Evolutionary conservation across 2,888 invertebrate species (phyloP), one percentile per base, ranked within the genome.

Genomic region (Microchrysa polita): DNA sequence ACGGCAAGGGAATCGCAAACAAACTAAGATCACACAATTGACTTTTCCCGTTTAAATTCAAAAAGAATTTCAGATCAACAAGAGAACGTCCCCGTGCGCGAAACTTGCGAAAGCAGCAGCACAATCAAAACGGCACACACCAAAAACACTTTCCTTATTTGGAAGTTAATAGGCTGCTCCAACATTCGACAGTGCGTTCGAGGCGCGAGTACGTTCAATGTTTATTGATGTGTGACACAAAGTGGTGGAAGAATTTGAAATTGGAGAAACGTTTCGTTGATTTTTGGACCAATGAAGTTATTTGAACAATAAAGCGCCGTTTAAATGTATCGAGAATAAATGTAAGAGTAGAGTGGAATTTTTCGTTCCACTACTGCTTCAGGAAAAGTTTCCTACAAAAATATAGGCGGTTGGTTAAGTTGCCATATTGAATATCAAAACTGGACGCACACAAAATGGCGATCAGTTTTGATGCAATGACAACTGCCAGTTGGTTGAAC

Each of bases 111-210:
- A 65, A 55, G 65, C 61, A n/a, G n/a, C n/a, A n/a, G n/a, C n/a
- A n/a, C n/a, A 72, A 72, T 67, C 72, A 74, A 67, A 52, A 52
- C 72, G 72, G 65, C 72, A n/a, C n/a, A n/a, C n/a, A 74, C 74
- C 72, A 53, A 67, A 72, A 57, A 74, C 73, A 73, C 65, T 74
- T 74, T 67, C 74, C 74, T 74, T 74, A 72, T 74, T 74, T 72
- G 74, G 74, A 44, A 42, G 67, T 67, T 72, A 52, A 16, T 14
- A 57, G 44, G 42, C 2, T 23, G 55, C 18, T 12, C 16, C 65
- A 65, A 61, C 61, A 14, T 72, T 60, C 44, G 20, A 72, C 9
- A 2, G 27, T 63, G 63, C 72, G 53, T 72, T 60, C 1, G 4
- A 16, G 18, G 18, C 12, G 40, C 14, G n/a, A 40, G 23, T 44